Base-by-base conservation (phyloP, 2,113 vertebrate genomes). In the Actenoides lindsayi region DNA sequence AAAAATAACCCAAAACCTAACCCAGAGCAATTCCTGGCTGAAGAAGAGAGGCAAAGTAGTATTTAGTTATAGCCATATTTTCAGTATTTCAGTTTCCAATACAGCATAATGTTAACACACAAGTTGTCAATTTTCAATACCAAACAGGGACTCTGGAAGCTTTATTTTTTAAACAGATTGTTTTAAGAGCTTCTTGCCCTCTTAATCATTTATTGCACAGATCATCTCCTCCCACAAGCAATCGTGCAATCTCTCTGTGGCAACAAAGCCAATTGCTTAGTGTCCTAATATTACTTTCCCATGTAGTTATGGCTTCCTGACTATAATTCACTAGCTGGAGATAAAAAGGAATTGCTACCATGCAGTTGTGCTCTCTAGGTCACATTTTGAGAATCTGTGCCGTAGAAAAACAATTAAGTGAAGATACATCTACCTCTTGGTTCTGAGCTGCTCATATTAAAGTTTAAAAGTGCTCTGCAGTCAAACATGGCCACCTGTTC, bases 401-500 rank as follows among this genome's bases (percentile, higher is more conserved):
- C 62, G 78, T 4, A 87, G 68, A 87, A 92, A 92, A 95, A 95
- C 83, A 92, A 96, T 96, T 53, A 85, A 68, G 71, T 87, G 74
- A 92, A 90, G 67, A 79, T 18, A 76, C n/a, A 87, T 30, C 82
- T 79, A 96, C 35, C 53, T 82, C 83, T 69, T 75, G 39, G 27
- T 67, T 85, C 51, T 68, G 60, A 92, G 77, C 80, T 69, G 70
- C 59, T 92, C 30, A 56, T 64, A 92, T 89, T 87, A 18, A 92
- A 84, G 57, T 82, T 94, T 84, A 57, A 82, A 95, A 96, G 78
- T 1, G 8, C 65, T 93, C 91, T 73, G 70, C 92, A 87, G 70
- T 53, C 77, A 82, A 92, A 39, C 53, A 87, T 56, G 91, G 86
- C 87, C 94, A 97, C 96, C 89, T 97, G 95, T 87, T 92, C 80